A percentile compares a stretch with the other conserved stretches of the same genome.
These are phyloP conservation scores for Aporophyla lueneburgensis DNA, from an alignment of 2,888 invertebrate genomes.

Conservation along the genomic window DNA sequence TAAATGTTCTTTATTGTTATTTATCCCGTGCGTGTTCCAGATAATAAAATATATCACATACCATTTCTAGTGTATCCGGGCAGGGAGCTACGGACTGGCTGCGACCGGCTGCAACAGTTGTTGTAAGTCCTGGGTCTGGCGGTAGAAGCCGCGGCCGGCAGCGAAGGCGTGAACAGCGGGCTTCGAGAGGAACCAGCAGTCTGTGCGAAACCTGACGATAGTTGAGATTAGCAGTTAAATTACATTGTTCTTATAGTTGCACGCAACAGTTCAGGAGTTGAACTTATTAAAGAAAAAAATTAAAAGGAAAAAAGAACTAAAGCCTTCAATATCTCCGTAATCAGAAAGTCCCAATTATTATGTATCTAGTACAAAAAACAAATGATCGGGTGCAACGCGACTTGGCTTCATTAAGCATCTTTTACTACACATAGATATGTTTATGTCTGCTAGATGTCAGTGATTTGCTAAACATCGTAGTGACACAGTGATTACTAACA, in stretches of 20 bases:
- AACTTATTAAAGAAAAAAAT: too few relatives aligned
- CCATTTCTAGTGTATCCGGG: slow-evolving; percentile 33
- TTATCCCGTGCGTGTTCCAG: background rate
- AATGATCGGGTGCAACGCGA: background rate
- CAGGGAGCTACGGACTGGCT: slow-evolving; percentile 25
- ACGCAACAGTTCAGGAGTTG: background rate
- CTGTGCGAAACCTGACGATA: slow-evolving; percentile 20
- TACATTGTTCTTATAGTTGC: background rate
- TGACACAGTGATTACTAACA: background rate
- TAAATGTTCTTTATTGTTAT: background rate
- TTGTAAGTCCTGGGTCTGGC: slow-evolving; percentile 37
- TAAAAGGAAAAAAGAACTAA: background rate
- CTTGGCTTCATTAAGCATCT: background rate
- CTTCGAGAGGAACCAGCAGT: slow-evolving; percentile 38
- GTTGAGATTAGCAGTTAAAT: background rate
- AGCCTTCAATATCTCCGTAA: background rate
- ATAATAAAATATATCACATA: slow-evolving; percentile 19
- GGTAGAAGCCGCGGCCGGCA: slow-evolving; percentile 21
- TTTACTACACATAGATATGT: background rate
- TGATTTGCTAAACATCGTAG: background rate
- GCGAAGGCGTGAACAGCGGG: slow-evolving; percentile 48
- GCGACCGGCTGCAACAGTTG: slow-evolving; percentile 38
- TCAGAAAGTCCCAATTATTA: too few relatives aligned
- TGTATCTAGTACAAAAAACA: background rate
- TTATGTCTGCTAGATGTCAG: background rate